Evolutionary conservation across 30 jellyfish, hydroid and myxozoan species (phyloP).

Genomic region (Aurelia aurita): DNA sequence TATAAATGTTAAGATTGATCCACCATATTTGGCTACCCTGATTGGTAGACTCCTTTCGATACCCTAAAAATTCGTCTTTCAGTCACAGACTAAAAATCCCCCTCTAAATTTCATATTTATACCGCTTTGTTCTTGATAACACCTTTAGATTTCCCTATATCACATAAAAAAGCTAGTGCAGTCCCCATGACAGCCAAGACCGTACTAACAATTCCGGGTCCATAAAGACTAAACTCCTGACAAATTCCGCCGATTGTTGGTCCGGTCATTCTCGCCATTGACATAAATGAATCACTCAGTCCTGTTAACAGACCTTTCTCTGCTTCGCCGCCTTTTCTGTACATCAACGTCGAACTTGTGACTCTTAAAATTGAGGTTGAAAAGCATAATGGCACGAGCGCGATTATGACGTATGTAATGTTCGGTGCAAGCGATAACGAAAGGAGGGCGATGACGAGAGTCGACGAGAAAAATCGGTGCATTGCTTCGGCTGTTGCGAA

Average conservation of each 20-base stretch:
- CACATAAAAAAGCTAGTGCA: constrained; percentile 39
- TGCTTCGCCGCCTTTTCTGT: constrained; percentile 74
- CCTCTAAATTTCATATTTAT: too few species aligned
- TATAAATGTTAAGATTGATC: too few species aligned
- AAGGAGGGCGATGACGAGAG: constrained; percentile 66
- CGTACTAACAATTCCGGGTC: constrained; percentile 87
- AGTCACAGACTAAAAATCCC: too few species aligned
- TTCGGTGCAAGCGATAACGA: constrained; percentile 79
- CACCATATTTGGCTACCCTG: too few species aligned
- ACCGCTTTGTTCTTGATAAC: too few species aligned
- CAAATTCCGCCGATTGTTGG: constrained; percentile 95
- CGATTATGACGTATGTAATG: constrained; percentile 49
- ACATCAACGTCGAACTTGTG: constrained; percentile 78
- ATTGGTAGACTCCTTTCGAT: too few species aligned
- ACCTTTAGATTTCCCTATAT: constrained; percentile 19
- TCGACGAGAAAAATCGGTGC: constrained; percentile 79
- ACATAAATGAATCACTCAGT: constrained; percentile 82
- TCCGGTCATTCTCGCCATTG: constrained; percentile 90
- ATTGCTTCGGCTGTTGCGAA: constrained; percentile 54
- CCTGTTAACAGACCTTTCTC: constrained; percentile 92
- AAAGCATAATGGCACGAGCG: constrained; percentile 81
- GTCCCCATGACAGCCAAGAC: constrained; percentile 78
- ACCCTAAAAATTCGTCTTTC: too few species aligned
- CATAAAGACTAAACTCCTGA: constrained; percentile 80
- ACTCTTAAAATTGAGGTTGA: constrained; percentile 93